phyloP scores from a whole-genome alignment of 2,113 vertebrate species.

The Dendrocopos noguchii region DNA sequence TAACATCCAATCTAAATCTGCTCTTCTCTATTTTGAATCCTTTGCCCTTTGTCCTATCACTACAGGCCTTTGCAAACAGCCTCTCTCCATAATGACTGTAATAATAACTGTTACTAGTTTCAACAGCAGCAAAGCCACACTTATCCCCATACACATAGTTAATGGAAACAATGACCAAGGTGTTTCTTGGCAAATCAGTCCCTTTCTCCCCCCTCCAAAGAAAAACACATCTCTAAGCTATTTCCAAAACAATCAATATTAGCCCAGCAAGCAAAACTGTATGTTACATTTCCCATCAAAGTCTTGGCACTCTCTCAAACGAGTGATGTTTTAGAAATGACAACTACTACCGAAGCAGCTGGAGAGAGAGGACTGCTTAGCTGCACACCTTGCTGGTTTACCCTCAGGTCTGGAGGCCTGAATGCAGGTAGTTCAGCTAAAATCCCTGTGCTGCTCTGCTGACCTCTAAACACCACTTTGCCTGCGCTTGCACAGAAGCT shows the following conservation, averaged over 20 bases:
- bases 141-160: conserved; percentile 39
- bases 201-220: neutral
- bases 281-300: neutral
- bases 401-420: neutral
- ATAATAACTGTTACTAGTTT: neutral
- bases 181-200: conserved; percentile 49
- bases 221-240: conserved; percentile 37
- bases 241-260: conserved; percentile 51
- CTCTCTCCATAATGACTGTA: neutral
- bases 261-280: conserved; percentile 19
- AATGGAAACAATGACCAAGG: conserved; percentile 38
- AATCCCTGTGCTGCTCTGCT: neutral
- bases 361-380: neutral
- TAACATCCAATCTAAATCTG: too few species aligned
- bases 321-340: neutral
- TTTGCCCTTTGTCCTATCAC: too few species aligned
- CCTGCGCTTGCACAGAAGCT: neutral
- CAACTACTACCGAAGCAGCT: neutral
- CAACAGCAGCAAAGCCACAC: neutral
- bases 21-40: too few species aligned
- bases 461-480: neutral
- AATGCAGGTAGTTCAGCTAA: neutral
- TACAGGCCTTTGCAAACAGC: too few species aligned
- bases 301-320: neutral
- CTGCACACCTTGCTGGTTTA: neutral